Conservation (phyloP, 1,140 invertebrate genomes). For the Trichonephila clavipes region DNA sequence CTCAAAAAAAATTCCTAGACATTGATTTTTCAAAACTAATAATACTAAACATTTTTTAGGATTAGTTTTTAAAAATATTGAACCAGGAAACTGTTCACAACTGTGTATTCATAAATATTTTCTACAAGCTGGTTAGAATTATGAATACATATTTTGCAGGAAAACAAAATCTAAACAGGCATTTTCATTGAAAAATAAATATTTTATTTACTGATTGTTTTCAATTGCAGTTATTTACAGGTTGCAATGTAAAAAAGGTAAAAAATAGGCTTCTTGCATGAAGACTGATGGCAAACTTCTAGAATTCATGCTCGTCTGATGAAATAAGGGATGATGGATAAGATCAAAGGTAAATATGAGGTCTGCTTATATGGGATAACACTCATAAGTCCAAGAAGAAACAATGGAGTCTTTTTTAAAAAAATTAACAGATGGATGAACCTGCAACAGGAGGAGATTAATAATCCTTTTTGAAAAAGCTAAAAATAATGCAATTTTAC, state of each 20-base stretch:
- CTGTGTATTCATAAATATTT: no score
- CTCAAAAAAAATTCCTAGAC: no score
- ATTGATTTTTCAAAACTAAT: no score
- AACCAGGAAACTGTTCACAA: no score
- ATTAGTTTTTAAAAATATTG: no score
- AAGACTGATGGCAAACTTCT: background rate
- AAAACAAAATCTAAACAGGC: no score
- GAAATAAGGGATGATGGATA: background rate
- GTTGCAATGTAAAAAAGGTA: background rate
- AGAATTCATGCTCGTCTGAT: slow-evolving; percentile 2
- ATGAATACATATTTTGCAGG: no score
- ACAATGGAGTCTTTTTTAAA: background rate
- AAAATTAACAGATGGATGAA: background rate
- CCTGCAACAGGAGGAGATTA: background rate
- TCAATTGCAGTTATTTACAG: slow-evolving; percentile 12
- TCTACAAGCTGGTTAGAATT: no score
- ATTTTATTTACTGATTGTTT: slow-evolving; percentile 26
- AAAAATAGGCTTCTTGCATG: slow-evolving; percentile 26
- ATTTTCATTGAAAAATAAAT: background rate
- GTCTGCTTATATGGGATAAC: background rate
- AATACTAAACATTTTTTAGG: no score
- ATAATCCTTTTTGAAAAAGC: background rate
- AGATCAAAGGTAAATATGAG: background rate
- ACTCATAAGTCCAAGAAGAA: background rate
- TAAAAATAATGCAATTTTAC: no score